Conservation (phyloP, 1,140 invertebrate species). For the Neocloeon triangulifer region DNA sequence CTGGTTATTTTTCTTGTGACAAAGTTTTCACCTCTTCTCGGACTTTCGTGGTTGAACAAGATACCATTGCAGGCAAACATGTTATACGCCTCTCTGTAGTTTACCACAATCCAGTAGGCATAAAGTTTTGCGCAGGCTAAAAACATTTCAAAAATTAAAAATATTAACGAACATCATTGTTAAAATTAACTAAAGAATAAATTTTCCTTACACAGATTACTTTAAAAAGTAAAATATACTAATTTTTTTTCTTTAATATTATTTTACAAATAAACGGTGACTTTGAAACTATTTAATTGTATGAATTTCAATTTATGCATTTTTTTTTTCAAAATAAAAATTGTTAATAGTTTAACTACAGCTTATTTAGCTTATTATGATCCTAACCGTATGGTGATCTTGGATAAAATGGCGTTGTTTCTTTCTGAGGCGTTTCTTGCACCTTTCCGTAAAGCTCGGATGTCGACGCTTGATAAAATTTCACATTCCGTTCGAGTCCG, state of each 20-base stretch:
- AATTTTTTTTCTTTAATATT: too few species aligned
- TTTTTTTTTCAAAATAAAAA: too few species aligned
- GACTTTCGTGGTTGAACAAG: conserved; percentile 98
- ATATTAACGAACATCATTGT: neutral
- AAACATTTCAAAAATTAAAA: conserved; percentile 10
- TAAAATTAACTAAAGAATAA: too few species aligned
- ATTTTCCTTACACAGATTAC: too few species aligned
- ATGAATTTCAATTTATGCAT: too few species aligned
- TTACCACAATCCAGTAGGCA: conserved; percentile 96
- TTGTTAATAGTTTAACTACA: too few species aligned
- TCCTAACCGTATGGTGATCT: conserved; percentile 99
- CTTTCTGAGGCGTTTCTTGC: conserved; percentile 86
- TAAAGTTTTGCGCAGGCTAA: conserved; percentile 94
- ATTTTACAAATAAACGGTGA: too few species aligned
- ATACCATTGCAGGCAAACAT: conserved; percentile 99
- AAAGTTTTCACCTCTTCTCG: conserved; percentile 92
- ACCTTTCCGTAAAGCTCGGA: conserved; percentile 98
- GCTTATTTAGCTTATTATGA: too few species aligned
- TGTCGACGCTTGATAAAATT: conserved; percentile 96
- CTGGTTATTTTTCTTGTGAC: conserved; percentile 97
- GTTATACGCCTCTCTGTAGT: conserved; percentile 93
- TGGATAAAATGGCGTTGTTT: conserved; percentile 97
- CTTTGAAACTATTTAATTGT: too few species aligned
- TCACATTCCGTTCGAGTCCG: conserved; percentile 58
- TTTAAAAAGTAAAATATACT: too few species aligned